These are phyloP conservation scores for Chinchilla lanigera DNA, from an alignment of 2,113 vertebrate species.

Conservation along the genomic window DNA sequence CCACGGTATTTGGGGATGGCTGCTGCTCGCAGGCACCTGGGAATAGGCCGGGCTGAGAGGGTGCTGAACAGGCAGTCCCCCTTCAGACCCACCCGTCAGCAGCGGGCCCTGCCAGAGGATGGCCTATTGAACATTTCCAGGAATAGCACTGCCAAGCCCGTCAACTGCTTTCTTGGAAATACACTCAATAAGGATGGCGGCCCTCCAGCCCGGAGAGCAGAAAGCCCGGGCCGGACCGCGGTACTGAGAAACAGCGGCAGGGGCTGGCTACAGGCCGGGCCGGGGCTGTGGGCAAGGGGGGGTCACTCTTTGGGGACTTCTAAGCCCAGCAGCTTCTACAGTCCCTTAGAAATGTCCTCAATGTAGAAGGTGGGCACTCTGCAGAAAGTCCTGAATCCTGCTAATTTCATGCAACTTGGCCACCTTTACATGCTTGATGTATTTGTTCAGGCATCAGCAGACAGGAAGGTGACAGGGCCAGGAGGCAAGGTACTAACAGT, in stretches of 20 bases:
- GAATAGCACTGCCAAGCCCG: constrained; percentile 90
- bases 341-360: neutral
- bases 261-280: neutral
- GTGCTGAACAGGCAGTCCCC: constrained; percentile 80
- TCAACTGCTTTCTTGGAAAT: constrained; percentile 94
- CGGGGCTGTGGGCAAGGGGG: neutral
- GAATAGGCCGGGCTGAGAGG: constrained; percentile 35
- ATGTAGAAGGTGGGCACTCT: neutral
- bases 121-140: constrained; percentile 94
- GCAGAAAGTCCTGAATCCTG: neutral
- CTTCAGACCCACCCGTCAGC: constrained; percentile 86
- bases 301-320: neutral
- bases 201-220: constrained; percentile 85
- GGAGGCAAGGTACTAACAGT: neutral
- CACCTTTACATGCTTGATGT: neutral
- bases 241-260: neutral
- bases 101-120: constrained; percentile 88
- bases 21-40: neutral
- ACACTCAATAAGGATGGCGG: constrained; percentile 88
- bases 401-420: neutral
- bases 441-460: neutral
- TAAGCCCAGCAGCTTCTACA: neutral
- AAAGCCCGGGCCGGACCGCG: constrained; percentile 88
- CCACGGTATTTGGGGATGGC: constrained; percentile 15
- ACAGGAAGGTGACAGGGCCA: neutral